Evolutionary conservation across 92 coral and sea anemone species (phyloP).

Genomic region (Anthopleura xanthogrammica): DNA sequence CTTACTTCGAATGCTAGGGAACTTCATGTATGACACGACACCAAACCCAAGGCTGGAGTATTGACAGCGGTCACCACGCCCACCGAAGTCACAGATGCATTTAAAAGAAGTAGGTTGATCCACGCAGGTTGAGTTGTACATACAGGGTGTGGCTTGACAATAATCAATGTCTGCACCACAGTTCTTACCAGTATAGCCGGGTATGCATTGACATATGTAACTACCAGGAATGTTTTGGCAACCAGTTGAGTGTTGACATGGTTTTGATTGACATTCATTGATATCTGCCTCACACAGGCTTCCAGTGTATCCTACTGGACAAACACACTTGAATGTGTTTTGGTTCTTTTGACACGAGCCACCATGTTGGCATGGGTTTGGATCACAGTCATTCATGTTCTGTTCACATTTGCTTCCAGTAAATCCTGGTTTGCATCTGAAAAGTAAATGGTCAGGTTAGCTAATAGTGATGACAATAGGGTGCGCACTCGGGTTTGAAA

Average conservation of each 20-base stretch:
- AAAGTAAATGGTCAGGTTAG: background rate
- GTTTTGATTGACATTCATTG: slow-evolving; percentile 65
- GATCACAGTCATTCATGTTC: slow-evolving; percentile 65
- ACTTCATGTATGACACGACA: slow-evolving; percentile 68
- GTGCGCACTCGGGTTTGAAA: background rate
- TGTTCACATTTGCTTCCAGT: slow-evolving; percentile 61
- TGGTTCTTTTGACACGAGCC: slow-evolving; percentile 33
- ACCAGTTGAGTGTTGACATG: slow-evolving; percentile 73
- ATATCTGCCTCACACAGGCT: slow-evolving; percentile 59
- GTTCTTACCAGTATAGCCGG: slow-evolving; percentile 79
- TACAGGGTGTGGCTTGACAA: slow-evolving; percentile 78
- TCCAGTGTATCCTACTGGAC: slow-evolving; percentile 79
- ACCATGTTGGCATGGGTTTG: slow-evolving; percentile 53
- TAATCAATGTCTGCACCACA: slow-evolving; percentile 73
- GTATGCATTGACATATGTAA: slow-evolving; percentile 71
- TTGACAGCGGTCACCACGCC: slow-evolving; percentile 72
- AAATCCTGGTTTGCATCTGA: slow-evolving; percentile 67
- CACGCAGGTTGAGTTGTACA: slow-evolving; percentile 61
- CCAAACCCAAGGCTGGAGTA: slow-evolving; percentile 85
- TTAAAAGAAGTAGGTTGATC: slow-evolving; percentile 56
- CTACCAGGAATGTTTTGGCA: slow-evolving; percentile 71
- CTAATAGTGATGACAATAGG: background rate
- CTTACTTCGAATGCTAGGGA: slow-evolving; percentile 68
- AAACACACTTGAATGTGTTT: slow-evolving; percentile 60
- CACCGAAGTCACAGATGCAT: slow-evolving; percentile 86